phyloP scores from a whole-genome alignment of 2,888 invertebrate species.

The Chorisops tibialis region DNA sequence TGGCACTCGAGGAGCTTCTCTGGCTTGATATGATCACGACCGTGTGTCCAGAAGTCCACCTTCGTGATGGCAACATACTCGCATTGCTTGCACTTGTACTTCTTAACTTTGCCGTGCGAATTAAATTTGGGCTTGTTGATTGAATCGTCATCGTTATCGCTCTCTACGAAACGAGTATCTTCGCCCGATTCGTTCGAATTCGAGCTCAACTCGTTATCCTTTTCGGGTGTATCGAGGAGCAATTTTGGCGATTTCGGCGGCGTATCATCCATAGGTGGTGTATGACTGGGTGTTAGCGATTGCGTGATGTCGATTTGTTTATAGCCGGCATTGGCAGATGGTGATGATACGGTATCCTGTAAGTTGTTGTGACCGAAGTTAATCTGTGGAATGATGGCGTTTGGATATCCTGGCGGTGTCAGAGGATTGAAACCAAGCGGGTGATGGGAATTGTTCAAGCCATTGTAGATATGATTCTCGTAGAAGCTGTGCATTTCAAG shows the following conservation, averaged over 20 bases:
- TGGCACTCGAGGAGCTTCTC: slow-evolving; percentile 90
- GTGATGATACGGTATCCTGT: slow-evolving; percentile 44
- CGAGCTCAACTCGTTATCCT: slow-evolving; percentile 46
- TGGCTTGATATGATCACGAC: slow-evolving; percentile 83
- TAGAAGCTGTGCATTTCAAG: slow-evolving; percentile 4
- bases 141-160: slow-evolving; percentile 45
- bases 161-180: slow-evolving; percentile 46
- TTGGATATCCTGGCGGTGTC: slow-evolving; percentile 60
- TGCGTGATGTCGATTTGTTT: slow-evolving; percentile 1
- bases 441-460: slow-evolving; percentile 42
- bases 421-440: slow-evolving; percentile 59
- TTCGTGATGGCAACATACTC: slow-evolving; percentile 81
- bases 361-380: slow-evolving; percentile 5
- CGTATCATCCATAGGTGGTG: slow-evolving; percentile 51
- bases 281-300: slow-evolving; percentile 44
- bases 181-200: slow-evolving; percentile 53
- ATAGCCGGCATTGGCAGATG: slow-evolving; percentile 37
- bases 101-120: slow-evolving; percentile 76
- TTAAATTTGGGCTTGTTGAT: slow-evolving; percentile 56
- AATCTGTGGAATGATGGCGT: slow-evolving; percentile 39
- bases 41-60: slow-evolving; percentile 91
- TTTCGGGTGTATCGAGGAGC: slow-evolving; percentile 36
- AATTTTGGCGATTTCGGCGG: slow-evolving; percentile 50
- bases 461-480: background rate
- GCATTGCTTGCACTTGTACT: slow-evolving; percentile 91